These are phyloP conservation scores for Euura lappo DNA, from an alignment of 1,140 invertebrate genomes.

Conservation along the genomic window DNA sequence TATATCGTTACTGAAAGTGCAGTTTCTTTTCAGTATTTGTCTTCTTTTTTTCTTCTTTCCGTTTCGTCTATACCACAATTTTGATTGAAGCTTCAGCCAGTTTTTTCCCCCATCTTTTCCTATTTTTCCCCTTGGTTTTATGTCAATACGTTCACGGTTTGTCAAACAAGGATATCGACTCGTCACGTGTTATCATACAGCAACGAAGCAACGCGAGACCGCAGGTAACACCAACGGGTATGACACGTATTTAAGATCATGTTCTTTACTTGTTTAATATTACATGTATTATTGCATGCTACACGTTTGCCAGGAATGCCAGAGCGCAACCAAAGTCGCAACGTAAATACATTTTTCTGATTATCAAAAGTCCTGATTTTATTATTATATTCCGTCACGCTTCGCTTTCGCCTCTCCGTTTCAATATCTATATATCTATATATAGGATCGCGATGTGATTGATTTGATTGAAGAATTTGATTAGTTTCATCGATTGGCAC, in stretches of 20 bases:
- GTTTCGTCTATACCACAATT: constrained; percentile 22
- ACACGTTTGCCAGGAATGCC: constrained; percentile 36
- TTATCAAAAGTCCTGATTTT: too few relatives aligned
- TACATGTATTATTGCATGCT: constrained; percentile 48
- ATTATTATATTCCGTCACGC: too few relatives aligned
- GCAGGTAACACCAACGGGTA: neutral
- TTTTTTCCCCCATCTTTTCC: neutral
- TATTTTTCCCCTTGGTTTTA: constrained; percentile 17
- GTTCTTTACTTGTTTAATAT: constrained; percentile 24
- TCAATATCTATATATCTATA: neutral
- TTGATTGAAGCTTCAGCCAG: constrained; percentile 42
- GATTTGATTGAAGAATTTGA: constrained; percentile 9
- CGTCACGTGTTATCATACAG: neutral
- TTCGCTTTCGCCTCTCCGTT: too few relatives aligned
- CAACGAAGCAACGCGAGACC: constrained; percentile 17
- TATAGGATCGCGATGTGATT: neutral
- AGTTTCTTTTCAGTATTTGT: too few relatives aligned
- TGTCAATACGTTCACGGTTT: constrained; percentile 17
- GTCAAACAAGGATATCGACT: neutral
- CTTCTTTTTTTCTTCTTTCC: neutral
- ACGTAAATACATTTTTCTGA: neutral
- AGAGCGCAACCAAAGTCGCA: neutral
- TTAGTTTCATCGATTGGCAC: constrained; percentile 36
- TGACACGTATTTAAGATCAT: constrained; percentile 18
- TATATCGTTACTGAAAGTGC: neutral